Percentiles rank a stretch among this genome's conserved stretches.
phyloP scores from a whole-genome alignment of 1,140 invertebrate genomes.

The Chironomus tepperi region DNA sequence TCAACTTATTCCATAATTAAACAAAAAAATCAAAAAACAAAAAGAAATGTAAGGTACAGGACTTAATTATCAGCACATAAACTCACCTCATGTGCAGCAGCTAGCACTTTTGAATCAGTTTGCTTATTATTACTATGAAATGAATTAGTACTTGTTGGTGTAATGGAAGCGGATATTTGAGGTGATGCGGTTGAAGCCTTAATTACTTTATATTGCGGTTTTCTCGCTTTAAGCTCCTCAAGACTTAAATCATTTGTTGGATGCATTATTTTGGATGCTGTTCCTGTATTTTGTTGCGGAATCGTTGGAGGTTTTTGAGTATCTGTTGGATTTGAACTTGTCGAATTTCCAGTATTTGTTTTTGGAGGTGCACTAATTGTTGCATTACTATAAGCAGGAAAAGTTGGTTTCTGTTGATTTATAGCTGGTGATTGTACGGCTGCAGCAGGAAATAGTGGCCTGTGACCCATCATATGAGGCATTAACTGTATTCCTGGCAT shows the following conservation, averaged over 20 bases:
- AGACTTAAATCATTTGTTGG: slow-evolving; percentile 88
- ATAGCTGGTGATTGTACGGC: slow-evolving; percentile 52
- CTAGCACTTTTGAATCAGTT: slow-evolving; percentile 30
- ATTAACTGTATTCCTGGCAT: slow-evolving; percentile 40
- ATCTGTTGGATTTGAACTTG: slow-evolving; percentile 38
- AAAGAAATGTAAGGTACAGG: neutral
- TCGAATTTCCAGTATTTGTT: slow-evolving; percentile 43
- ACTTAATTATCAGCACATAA: neutral
- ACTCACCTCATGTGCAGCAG: slow-evolving; percentile 16
- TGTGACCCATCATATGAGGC: slow-evolving; percentile 47
- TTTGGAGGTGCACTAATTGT: slow-evolving; percentile 60
- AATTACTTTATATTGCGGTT: slow-evolving; percentile 59
- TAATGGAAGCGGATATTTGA: slow-evolving; percentile 35
- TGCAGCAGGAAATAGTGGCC: slow-evolving; percentile 64
- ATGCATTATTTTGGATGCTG: slow-evolving; percentile 86
- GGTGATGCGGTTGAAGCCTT: slow-evolving; percentile 30
- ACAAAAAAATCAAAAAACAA: neutral
- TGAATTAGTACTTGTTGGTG: slow-evolving; percentile 39
- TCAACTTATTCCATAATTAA: neutral
- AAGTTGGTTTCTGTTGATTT: slow-evolving; percentile 59
- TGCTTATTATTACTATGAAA: slow-evolving; percentile 34
- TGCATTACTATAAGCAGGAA: slow-evolving; percentile 65
- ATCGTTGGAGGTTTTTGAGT: slow-evolving; percentile 53
- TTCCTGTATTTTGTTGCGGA: slow-evolving; percentile 67
- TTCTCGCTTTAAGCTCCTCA: slow-evolving; percentile 74